Conservation (phyloP, 35 echinoderm and acorn worm genomes). For the Apostichopus japonicus region DNA sequence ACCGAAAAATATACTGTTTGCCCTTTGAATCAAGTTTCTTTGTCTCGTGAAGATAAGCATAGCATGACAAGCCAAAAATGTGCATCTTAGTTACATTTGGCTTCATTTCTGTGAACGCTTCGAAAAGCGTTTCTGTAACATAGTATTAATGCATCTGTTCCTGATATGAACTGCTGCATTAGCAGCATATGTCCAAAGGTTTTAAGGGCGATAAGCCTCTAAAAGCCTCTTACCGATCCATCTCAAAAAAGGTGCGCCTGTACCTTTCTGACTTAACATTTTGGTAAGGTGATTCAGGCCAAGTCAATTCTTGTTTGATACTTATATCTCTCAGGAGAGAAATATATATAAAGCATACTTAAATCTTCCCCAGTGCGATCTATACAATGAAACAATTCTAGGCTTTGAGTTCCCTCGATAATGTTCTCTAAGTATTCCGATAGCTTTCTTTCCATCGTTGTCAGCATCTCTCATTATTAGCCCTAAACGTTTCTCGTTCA, state of each 20-base stretch:
- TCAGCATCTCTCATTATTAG: conserved; percentile 59
- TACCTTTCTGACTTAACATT: conserved; percentile 58
- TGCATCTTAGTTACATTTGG: conserved; percentile 29
- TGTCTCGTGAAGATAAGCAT: conserved; percentile 41
- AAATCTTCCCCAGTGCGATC: too few species aligned
- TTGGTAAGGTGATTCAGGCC: conserved; percentile 61
- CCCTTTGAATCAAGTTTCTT: conserved; percentile 56
- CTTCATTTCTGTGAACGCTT: neutral
- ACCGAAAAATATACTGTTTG: conserved; percentile 66
- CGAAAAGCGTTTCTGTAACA: conserved; percentile 1
- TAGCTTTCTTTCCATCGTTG: conserved; percentile 52
- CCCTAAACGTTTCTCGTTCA: conserved; percentile 47
- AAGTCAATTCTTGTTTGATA: conserved; percentile 55
- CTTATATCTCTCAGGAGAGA: conserved; percentile 23
- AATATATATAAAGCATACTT: too few species aligned
- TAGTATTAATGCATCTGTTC: conserved; percentile 26
- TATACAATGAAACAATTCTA: conserved; percentile 41
- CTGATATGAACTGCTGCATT: conserved; percentile 15
- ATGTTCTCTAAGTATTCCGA: conserved; percentile 60
- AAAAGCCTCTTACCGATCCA: conserved; percentile 50
- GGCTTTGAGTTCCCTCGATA: conserved; percentile 59
- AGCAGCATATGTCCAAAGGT: conserved; percentile 40
- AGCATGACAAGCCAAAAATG: conserved; percentile 51
- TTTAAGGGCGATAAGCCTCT: conserved; percentile 21
- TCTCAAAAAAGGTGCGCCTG: conserved; percentile 60